These are phyloP conservation scores for Pseudomyrmex gracilis DNA, from an alignment of 1,140 invertebrate species.

Conservation along the genomic window DNA sequence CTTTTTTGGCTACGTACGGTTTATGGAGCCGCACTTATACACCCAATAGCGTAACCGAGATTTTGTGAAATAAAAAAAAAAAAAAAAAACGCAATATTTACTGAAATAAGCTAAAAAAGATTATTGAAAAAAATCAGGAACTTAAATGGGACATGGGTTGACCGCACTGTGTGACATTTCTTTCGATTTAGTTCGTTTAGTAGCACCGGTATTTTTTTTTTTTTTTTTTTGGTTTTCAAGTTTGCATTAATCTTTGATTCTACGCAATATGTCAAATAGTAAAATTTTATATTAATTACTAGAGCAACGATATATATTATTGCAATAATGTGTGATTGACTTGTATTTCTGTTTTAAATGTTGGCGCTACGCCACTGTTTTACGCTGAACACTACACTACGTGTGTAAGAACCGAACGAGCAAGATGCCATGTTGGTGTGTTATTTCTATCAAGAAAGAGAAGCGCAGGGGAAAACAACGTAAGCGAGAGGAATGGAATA, in stretches of 20 bases:
- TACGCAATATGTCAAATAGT: not conserved
- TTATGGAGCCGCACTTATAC: not conserved
- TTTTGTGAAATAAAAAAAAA: not conserved
- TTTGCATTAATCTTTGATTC: not conserved
- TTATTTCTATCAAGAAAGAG: conserved; percentile 36
- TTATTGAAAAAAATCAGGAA: too few species aligned
- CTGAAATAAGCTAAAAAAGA: not conserved
- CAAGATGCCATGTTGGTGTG: conserved; percentile 4
- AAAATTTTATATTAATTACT: not conserved
- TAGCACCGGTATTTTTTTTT: too few species aligned
- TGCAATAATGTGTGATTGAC: conserved; percentile 15
- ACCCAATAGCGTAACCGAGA: conserved; percentile 30
- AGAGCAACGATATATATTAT: not conserved
- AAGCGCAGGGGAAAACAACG: conserved; percentile 62
- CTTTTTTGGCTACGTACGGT: not conserved
- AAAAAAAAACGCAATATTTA: not conserved
- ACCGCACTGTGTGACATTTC: not conserved
- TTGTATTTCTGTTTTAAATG: not conserved
- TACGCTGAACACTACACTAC: conserved; percentile 27
- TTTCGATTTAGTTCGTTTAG: not conserved
- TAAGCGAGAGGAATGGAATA: conserved; percentile 49
- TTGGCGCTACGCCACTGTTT: conserved; percentile 54
- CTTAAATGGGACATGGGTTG: too few species aligned
- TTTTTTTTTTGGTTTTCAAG: not conserved
- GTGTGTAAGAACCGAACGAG: conserved; percentile 7